These are phyloP conservation scores for Ceratotherium simum DNA, from an alignment of 2,113 vertebrate genomes.

Conservation along the genomic window DNA sequence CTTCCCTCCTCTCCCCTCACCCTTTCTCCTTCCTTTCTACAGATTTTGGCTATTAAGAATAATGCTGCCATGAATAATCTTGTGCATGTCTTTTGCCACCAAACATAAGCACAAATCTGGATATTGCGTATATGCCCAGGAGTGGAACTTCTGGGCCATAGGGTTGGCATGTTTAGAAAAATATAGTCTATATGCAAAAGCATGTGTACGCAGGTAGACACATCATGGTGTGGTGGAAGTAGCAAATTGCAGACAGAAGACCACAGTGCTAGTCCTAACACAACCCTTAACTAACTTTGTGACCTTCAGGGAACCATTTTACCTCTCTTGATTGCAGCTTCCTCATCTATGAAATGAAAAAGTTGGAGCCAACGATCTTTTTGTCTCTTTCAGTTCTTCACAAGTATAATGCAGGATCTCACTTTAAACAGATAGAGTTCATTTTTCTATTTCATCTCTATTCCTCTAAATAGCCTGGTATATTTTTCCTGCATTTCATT, in stretches of 20 bases:
- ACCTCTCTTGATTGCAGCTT: background rate
- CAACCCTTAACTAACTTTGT: background rate
- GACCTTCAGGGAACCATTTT: background rate
- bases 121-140: background rate
- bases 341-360: background rate
- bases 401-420: background rate
- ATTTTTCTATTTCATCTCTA: conserved; percentile 12
- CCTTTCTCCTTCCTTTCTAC: background rate
- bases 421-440: background rate
- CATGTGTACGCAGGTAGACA: background rate
- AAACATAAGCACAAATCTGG: background rate
- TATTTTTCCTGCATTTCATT: conserved; percentile 10
- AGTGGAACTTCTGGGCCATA: background rate
- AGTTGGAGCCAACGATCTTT: background rate
- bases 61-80: background rate
- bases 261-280: background rate
- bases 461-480: background rate
- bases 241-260: background rate
- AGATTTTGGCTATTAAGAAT: background rate
- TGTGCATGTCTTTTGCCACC: background rate
- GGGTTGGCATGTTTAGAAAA: background rate
- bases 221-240: background rate
- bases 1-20: background rate
- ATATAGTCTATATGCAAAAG: background rate
- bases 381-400: background rate